Conservation (phyloP, 2,797 vertebrate species). For the Siniperca undulata region DNA sequence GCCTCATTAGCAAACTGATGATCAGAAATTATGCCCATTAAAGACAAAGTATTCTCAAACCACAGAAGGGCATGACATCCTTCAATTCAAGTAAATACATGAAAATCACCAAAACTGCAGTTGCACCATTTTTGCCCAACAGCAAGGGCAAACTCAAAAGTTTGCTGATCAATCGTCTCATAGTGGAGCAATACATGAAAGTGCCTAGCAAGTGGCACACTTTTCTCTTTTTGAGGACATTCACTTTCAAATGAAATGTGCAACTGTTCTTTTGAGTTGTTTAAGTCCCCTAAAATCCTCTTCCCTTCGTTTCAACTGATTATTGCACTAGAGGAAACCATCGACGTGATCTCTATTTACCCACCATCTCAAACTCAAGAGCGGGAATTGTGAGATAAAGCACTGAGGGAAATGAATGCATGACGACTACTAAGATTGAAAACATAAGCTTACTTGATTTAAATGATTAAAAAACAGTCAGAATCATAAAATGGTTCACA, state of each 20-base stretch:
- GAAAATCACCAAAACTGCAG: conserved; percentile 56
- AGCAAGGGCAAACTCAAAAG: conserved; percentile 39
- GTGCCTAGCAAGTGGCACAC: conserved; percentile 56
- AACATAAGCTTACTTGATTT: conserved; percentile 67
- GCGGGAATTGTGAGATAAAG: conserved; percentile 60
- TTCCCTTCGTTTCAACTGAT: conserved; percentile 79
- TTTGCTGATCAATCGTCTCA: conserved; percentile 46
- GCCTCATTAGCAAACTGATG: conserved; percentile 51
- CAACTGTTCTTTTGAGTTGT: conserved; percentile 37
- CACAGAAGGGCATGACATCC: conserved; percentile 62
- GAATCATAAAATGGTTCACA: conserved; percentile 76
- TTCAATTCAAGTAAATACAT: conserved; percentile 73
- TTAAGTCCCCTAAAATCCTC: conserved; percentile 61
- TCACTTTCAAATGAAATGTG: conserved; percentile 53
- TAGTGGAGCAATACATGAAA: conserved; percentile 58
- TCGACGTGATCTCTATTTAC: conserved; percentile 80
- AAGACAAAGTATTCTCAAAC: conserved; percentile 49
- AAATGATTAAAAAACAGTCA: conserved; percentile 75
- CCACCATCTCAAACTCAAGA: conserved; percentile 71
- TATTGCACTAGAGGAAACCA: conserved; percentile 96
- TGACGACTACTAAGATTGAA: conserved; percentile 82
- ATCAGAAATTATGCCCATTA: conserved; percentile 45
- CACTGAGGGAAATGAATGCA: conserved; percentile 56
- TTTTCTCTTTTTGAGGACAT: conserved; percentile 37
- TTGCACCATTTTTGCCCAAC: conserved; percentile 47